These are phyloP conservation scores for Helicoverpa zea DNA, from an alignment of 1,140 invertebrate genomes.

Conservation along the genomic window DNA sequence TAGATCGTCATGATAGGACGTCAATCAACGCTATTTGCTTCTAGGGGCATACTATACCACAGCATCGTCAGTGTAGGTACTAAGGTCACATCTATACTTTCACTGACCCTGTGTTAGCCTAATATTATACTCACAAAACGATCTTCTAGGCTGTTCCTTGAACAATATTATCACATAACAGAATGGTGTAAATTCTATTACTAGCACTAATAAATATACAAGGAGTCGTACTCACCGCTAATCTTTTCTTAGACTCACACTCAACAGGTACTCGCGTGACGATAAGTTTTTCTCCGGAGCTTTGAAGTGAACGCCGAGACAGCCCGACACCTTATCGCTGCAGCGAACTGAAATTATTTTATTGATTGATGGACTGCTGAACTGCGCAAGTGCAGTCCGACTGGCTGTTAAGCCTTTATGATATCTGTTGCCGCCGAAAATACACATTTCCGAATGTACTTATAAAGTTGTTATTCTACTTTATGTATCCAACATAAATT, in stretches of 20 bases:
- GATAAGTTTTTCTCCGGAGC: neutral
- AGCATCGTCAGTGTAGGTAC: too few relatives aligned
- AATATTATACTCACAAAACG: neutral
- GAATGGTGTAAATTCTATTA: neutral
- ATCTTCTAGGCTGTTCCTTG: neutral
- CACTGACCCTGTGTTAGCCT: too few relatives aligned
- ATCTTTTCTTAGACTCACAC: neutral
- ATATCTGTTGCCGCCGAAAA: slow-evolving; percentile 12
- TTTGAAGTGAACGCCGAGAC: neutral
- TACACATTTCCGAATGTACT: too few relatives aligned
- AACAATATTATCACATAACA: neutral
- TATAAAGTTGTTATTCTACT: too few relatives aligned
- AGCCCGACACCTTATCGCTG: neutral
- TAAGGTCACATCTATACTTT: too few relatives aligned
- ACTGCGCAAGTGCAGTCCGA: slow-evolving; percentile 24
- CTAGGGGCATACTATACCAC: too few relatives aligned
- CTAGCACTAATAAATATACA: too few relatives aligned
- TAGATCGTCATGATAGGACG: too few relatives aligned
- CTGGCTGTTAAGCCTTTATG: neutral
- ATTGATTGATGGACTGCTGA: slow-evolving; percentile 20
- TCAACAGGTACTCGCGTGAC: slow-evolving; percentile 28
- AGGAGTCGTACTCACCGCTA: slow-evolving; percentile 2
- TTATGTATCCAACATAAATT: too few relatives aligned
- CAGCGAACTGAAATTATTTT: neutral
- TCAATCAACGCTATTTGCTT: too few relatives aligned